Evolutionary conservation across 2,888 invertebrate species (phyloP).

Genomic region (Drosophila buzzatii): DNA sequence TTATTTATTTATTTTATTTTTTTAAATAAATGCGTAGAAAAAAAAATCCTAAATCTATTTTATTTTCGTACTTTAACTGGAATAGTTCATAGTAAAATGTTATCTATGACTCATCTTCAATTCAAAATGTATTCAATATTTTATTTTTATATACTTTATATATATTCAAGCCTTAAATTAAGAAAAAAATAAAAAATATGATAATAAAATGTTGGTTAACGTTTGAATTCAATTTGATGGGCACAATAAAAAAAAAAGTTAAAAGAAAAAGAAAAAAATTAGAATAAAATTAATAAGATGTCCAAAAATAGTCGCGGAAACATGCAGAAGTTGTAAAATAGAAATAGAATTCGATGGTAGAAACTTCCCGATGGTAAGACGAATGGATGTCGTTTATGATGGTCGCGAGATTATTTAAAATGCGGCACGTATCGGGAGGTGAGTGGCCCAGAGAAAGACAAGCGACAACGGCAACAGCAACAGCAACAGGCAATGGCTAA

Average conservation of each 20-base stretch:
- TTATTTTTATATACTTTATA: background rate
- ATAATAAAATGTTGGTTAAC: constrained; percentile 1
- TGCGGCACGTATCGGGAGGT: constrained; percentile 72
- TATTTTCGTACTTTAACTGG: background rate
- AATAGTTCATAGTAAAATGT: background rate
- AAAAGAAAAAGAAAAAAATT: background rate
- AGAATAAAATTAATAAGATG: constrained; percentile 30
- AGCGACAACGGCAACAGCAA: constrained; percentile 7
- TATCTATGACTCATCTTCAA: background rate
- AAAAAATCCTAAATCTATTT: background rate
- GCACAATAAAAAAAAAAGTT: constrained; percentile 1
- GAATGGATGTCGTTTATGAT: constrained; percentile 45
- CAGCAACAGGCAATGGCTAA: constrained; percentile 15
- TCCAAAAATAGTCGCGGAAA: constrained; percentile 50
- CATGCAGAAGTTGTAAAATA: constrained; percentile 26
- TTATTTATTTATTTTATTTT: background rate
- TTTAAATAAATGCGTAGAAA: background rate
- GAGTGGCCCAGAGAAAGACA: constrained; percentile 61
- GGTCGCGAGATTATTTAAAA: constrained; percentile 64
- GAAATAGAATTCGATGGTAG: constrained; percentile 48
- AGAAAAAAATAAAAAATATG: constrained; percentile 1
- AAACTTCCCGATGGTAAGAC: constrained; percentile 42
- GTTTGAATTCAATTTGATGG: constrained; percentile 8
- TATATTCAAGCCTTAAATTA: constrained; percentile 2
- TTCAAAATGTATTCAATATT: background rate